A percentile compares a stretch with the other conserved stretches of the same genome.
Conservation (phyloP, 2,113 vertebrate species). For the Macquaria australasica region DNA sequence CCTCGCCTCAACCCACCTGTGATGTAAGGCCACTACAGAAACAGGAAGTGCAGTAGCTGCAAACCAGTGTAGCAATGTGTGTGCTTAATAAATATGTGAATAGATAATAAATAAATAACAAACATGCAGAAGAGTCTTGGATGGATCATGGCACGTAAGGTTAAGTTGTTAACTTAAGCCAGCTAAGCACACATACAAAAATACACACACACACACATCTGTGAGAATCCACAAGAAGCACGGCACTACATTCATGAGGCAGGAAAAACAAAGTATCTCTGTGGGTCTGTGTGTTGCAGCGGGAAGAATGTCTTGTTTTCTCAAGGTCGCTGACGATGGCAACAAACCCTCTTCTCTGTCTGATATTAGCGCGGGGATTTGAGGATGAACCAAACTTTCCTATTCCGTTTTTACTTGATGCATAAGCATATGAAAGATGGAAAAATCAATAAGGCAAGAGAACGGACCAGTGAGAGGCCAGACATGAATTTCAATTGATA, state of each 20-base stretch:
- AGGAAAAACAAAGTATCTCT: slow-evolving; percentile 72
- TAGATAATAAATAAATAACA: slow-evolving; percentile 29
- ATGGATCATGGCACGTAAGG: not conserved
- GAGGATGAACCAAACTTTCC: slow-evolving; percentile 65
- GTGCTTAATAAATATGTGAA: slow-evolving; percentile 40
- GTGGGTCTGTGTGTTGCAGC: slow-evolving; percentile 46
- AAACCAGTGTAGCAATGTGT: not conserved
- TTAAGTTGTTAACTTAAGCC: slow-evolving; percentile 31
- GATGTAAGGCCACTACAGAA: slow-evolving; percentile 10
- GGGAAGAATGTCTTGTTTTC: slow-evolving; percentile 64
- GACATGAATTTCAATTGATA: slow-evolving; percentile 65
- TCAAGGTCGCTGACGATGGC: slow-evolving; percentile 75
- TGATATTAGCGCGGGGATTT: slow-evolving; percentile 68
- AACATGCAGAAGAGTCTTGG: slow-evolving; percentile 19
- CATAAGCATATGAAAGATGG: slow-evolving; percentile 75
- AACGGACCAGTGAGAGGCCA: slow-evolving; percentile 45
- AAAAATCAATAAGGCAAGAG: slow-evolving; percentile 77
- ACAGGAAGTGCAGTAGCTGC: slow-evolving; percentile 25
- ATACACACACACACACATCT: slow-evolving; percentile 17
- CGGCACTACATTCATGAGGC: slow-evolving; percentile 53
- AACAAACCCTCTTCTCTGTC: slow-evolving; percentile 64
- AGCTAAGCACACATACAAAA: not conserved
- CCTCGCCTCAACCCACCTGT: slow-evolving; percentile 1
- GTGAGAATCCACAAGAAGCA: slow-evolving; percentile 45
- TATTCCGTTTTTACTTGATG: slow-evolving; percentile 76